Evolutionary conservation across 1,140 invertebrate species (phyloP).

Genomic region (Brachionus angularis): DNA sequence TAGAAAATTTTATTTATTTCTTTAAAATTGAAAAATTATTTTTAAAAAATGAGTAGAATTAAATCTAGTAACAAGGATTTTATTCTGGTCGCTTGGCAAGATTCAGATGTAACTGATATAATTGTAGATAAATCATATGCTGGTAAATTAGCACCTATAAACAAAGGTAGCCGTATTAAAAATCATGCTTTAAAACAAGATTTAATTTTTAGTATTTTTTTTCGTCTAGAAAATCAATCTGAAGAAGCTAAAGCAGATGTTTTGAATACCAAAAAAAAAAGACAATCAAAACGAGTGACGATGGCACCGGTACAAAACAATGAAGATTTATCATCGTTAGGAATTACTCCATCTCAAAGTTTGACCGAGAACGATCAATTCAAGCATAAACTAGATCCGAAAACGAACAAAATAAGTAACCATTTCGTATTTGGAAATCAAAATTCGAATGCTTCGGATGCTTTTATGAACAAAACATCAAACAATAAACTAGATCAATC

Average conservation of each 20-base stretch:
- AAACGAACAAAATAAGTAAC: neutral
- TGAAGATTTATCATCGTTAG: neutral
- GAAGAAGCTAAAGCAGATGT: conserved; percentile 10
- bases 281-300: conserved; percentile 3
- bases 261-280: conserved; percentile 15
- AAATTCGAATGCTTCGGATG: neutral
- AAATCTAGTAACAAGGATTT: conserved; percentile 23
- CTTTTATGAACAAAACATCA: conserved; percentile 25
- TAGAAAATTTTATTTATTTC: too few relatives aligned
- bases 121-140: conserved; percentile 35
- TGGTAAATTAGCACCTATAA: neutral
- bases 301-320: neutral
- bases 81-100: conserved; percentile 37
- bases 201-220: neutral
- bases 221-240: neutral
- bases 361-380: neutral
- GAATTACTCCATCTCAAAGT: neutral
- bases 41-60: neutral
- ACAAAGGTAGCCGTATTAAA: neutral
- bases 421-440: conserved; percentile 38
- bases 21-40: too few relatives aligned
- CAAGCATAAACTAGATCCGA: neutral
- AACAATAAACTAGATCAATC: conserved; percentile 36
- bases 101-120: conserved; percentile 31
- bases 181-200: neutral